These are phyloP conservation scores for Antigone vipio DNA, from an alignment of 2,113 vertebrate species.

Conservation along the genomic window DNA sequence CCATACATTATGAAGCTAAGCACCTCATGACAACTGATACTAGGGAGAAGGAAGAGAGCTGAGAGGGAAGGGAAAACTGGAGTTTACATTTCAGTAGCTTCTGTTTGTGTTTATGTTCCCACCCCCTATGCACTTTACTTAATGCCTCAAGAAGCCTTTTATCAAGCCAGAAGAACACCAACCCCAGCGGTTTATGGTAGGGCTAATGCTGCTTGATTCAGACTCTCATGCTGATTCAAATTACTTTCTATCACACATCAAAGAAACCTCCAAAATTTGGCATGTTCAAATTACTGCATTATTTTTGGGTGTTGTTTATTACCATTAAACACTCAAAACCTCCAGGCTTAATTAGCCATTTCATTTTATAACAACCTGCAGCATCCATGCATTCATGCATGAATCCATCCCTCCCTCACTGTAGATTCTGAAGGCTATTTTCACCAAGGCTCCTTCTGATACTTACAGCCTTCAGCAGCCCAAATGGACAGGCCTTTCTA, in stretches of 20 bases:
- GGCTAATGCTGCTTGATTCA: constrained; percentile 6
- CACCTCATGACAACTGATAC: not conserved
- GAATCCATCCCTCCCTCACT: not conserved
- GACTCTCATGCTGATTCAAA: constrained; percentile 40
- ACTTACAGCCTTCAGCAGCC: not conserved
- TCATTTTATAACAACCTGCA: constrained; percentile 23
- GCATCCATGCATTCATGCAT: not conserved
- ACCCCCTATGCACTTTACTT: not conserved
- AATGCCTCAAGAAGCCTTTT: constrained; percentile 30
- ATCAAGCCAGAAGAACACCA: not conserved
- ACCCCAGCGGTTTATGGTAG: not conserved
- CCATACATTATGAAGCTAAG: not conserved
- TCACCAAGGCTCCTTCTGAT: not conserved
- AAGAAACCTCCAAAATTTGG: constrained; percentile 18
- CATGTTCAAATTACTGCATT: not conserved
- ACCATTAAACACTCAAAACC: not conserved
- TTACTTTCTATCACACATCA: constrained; percentile 49
- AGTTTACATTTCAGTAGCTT: not conserved
- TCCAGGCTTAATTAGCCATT: constrained; percentile 29
- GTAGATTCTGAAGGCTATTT: not conserved
- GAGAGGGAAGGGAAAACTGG: not conserved
- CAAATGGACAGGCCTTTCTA: not conserved
- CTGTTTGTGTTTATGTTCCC: constrained; percentile 2
- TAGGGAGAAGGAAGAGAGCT: not conserved
- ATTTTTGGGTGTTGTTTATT: constrained; percentile 29